phyloP scores from a whole-genome alignment of 2,113 vertebrate species.

The Limanda limanda region DNA sequence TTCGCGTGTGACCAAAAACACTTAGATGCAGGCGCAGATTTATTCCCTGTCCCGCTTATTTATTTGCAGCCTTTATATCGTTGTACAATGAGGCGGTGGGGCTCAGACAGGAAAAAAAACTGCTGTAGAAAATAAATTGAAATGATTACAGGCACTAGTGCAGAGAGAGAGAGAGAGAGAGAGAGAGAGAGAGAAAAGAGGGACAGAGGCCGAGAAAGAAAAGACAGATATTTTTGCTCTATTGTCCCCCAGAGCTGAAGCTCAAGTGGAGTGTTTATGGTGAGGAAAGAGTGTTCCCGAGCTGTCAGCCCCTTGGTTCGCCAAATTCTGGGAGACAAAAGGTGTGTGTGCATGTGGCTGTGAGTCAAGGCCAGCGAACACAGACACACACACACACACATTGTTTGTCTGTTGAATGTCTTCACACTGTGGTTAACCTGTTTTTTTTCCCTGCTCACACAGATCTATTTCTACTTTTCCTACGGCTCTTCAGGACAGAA shows the following conservation, averaged over 20 bases:
- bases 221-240: conserved; percentile 46
- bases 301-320: conserved; percentile 62
- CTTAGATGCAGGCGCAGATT: neutral
- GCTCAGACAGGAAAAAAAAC: conserved; percentile 30
- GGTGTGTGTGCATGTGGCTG: conserved; percentile 29
- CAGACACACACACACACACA: conserved; percentile 13
- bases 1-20: conserved; percentile 26
- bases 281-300: conserved; percentile 53
- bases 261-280: conserved; percentile 60
- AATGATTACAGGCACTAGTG: conserved; percentile 46
- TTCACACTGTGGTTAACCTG: conserved; percentile 38
- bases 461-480: conserved; percentile 36
- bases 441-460: conserved; percentile 4
- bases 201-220: conserved; percentile 27
- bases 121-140: conserved; percentile 46
- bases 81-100: conserved; percentile 17
- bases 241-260: conserved; percentile 52
- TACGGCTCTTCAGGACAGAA: conserved; percentile 32
- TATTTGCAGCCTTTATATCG: conserved; percentile 40
- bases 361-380: conserved; percentile 52
- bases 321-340: conserved; percentile 71
- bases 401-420: conserved; percentile 28
- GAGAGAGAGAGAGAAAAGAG: conserved; percentile 33
- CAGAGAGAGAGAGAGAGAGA: conserved; percentile 15
- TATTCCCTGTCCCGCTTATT: conserved; percentile 19